phyloP scores from a whole-genome alignment of 1,140 invertebrate genomes.

The Spodoptera frugiperda region DNA sequence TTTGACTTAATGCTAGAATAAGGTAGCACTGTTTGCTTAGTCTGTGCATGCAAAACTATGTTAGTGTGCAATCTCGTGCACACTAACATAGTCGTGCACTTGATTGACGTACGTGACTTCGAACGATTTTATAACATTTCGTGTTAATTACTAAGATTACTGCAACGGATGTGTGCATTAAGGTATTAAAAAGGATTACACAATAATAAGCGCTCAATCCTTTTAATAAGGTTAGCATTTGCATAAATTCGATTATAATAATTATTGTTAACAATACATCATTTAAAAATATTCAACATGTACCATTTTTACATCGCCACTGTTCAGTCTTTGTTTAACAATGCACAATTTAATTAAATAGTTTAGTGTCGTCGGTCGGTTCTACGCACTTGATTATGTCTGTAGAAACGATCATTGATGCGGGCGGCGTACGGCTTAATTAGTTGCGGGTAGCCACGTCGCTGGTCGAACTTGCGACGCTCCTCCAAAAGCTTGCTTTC shows the following conservation, averaged over 20 bases:
- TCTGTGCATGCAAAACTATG: too few species aligned
- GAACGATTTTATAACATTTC: conserved; percentile 2
- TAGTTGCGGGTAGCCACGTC: not conserved
- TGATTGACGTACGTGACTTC: not conserved
- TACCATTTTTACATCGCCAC: conserved; percentile 21
- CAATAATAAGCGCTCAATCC: conserved; percentile 22
- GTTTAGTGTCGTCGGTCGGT: not conserved
- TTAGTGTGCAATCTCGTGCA: not conserved
- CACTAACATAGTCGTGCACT: not conserved
- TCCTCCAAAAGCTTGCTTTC: conserved; percentile 8
- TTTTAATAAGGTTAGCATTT: conserved; percentile 23
- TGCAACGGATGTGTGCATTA: not conserved
- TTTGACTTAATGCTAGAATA: too few species aligned
- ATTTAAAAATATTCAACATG: conserved; percentile 20
- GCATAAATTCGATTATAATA: conserved; percentile 17
- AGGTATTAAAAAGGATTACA: conserved; percentile 17
- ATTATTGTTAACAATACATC: conserved; percentile 14
- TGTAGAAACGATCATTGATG: conserved; percentile 30
- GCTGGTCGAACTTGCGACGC: conserved; percentile 21
- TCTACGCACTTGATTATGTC: conserved; percentile 3
- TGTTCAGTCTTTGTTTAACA: conserved; percentile 21
- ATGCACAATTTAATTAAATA: not conserved
- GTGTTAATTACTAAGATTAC: not conserved
- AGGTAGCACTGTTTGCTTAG: too few species aligned
- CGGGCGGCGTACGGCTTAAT: conserved; percentile 2